Conservation (phyloP, 2,797 vertebrate genomes). For the Microcaecilia unicolor region DNA sequence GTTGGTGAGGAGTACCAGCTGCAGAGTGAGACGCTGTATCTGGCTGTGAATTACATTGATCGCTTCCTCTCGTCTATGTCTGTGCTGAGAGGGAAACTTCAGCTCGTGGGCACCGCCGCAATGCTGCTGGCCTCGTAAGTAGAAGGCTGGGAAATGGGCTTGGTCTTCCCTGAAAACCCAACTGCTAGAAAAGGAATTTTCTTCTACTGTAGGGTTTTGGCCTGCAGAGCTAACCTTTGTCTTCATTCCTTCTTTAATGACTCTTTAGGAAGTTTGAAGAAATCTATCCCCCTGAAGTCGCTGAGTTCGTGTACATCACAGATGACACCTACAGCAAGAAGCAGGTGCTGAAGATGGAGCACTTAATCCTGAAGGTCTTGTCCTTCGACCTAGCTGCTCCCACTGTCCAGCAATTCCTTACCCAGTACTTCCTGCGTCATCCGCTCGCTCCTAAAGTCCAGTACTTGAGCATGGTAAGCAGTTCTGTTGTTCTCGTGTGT, state of each 20-base stretch:
- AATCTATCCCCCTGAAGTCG: constrained; percentile 96
- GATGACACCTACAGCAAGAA: constrained; percentile 98
- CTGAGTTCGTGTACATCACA: constrained; percentile 97
- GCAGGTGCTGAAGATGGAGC: constrained; percentile 96
- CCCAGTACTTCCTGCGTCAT: constrained; percentile 78
- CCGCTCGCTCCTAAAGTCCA: constrained; percentile 68
- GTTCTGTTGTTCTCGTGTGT: too few species aligned
- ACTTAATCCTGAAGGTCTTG: constrained; percentile 91
- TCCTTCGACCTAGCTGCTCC: constrained; percentile 93
- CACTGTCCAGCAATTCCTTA: constrained; percentile 92
- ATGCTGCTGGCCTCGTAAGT: constrained; percentile 97
- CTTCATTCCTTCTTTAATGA: too few species aligned
- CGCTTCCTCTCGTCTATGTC: constrained; percentile 97
- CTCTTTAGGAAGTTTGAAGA: constrained; percentile 92
- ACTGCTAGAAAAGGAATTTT: too few species aligned
- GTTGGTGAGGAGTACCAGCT: constrained; percentile 96
- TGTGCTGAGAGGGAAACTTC: constrained; percentile 89
- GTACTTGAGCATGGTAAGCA: constrained; percentile 81
- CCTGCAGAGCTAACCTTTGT: too few species aligned
- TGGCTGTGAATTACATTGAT: constrained; percentile 97
- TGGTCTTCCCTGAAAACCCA: background rate
- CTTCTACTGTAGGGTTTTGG: too few species aligned
- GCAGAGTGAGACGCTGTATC: constrained; percentile 89
- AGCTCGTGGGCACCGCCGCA: constrained; percentile 94
- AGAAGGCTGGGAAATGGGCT: too few species aligned